Percentiles rank a stretch among this genome's conserved stretches.
Conservation (phyloP, 2,888 invertebrate species). For the Folsomia manolachei region DNA sequence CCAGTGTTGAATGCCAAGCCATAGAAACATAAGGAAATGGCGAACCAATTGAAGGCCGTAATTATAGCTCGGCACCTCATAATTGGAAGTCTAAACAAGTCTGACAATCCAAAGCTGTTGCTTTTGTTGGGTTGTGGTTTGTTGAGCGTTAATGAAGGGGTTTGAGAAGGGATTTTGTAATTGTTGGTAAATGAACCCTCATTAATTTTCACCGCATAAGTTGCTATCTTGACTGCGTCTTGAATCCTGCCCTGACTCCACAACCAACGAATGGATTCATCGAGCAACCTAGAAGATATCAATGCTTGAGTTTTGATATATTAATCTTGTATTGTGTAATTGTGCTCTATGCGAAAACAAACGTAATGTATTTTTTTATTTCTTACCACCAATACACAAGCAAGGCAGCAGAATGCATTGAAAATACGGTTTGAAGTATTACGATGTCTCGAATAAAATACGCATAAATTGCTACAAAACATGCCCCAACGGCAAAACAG, state of each 20-base stretch:
- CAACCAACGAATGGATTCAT: slow-evolving; percentile 83
- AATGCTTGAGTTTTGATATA: neutral
- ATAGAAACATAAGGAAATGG: slow-evolving; percentile 67
- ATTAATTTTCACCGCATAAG: slow-evolving; percentile 73
- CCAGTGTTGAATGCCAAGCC: slow-evolving; percentile 78
- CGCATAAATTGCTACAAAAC: slow-evolving; percentile 80
- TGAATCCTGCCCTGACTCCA: slow-evolving; percentile 75
- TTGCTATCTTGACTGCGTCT: slow-evolving; percentile 72
- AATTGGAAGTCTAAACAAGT: slow-evolving; percentile 77
- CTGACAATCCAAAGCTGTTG: slow-evolving; percentile 62
- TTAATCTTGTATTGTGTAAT: neutral
- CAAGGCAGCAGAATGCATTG: slow-evolving; percentile 69
- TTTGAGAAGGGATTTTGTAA: slow-evolving; percentile 27
- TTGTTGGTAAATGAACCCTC: slow-evolving; percentile 56
- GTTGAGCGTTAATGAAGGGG: neutral
- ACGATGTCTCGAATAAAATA: slow-evolving; percentile 70
- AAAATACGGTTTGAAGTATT: slow-evolving; percentile 73
- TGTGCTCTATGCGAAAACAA: neutral
- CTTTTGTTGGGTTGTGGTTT: neutral
- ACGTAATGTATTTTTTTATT: neutral
- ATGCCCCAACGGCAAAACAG: slow-evolving; percentile 74
- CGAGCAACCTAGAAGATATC: slow-evolving; percentile 73
- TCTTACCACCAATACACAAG: slow-evolving; percentile 67
- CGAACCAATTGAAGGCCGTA: slow-evolving; percentile 73
- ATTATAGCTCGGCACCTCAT: slow-evolving; percentile 75